These are phyloP conservation scores for Leptatherina wallacei DNA, from an alignment of 2,797 vertebrate species.

Conservation along the genomic window DNA sequence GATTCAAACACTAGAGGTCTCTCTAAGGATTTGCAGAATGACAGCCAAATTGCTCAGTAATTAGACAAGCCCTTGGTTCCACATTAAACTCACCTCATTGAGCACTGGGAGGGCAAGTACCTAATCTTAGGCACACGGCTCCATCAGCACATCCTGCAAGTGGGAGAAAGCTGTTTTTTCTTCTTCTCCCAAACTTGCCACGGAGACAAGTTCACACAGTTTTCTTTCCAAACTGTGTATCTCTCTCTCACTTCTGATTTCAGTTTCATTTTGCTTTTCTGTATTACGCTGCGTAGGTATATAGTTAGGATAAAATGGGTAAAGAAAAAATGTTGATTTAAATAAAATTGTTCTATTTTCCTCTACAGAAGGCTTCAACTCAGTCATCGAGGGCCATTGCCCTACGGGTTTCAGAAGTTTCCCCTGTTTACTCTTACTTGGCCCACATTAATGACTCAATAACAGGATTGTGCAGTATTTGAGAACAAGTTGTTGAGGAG, in stretches of 20 bases:
- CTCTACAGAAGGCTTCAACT: too few relatives aligned
- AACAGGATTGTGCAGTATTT: too few relatives aligned
- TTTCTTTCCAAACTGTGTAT: too few relatives aligned
- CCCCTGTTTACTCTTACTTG: too few relatives aligned
- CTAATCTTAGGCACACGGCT: conserved; percentile 23
- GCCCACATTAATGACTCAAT: too few relatives aligned
- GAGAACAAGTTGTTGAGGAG: too few relatives aligned
- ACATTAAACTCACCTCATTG: conserved; percentile 39
- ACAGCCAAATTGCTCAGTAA: conserved; percentile 40
- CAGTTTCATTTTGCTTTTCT: neutral
- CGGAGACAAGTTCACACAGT: conserved; percentile 11
- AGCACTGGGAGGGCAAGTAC: conserved; percentile 6
- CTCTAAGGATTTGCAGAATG: conserved; percentile 56
- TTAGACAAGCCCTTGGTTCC: conserved; percentile 38
- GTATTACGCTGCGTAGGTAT: neutral
- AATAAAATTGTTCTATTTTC: too few relatives aligned
- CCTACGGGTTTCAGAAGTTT: too few relatives aligned
- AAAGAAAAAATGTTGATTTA: too few relatives aligned
- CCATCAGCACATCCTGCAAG: conserved; percentile 36
- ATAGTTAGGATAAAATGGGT: neutral
- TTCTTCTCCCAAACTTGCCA: conserved; percentile 10
- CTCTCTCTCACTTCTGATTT: too few relatives aligned
- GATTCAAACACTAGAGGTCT: conserved; percentile 65
- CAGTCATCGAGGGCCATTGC: too few relatives aligned
- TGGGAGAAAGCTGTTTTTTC: conserved; percentile 29